A percentile compares a stretch with the other conserved stretches of the same genome.
These are phyloP conservation scores for Xestoiulus laeticollis DNA, from an alignment of 2,888 invertebrate species.

Conservation along the genomic window DNA sequence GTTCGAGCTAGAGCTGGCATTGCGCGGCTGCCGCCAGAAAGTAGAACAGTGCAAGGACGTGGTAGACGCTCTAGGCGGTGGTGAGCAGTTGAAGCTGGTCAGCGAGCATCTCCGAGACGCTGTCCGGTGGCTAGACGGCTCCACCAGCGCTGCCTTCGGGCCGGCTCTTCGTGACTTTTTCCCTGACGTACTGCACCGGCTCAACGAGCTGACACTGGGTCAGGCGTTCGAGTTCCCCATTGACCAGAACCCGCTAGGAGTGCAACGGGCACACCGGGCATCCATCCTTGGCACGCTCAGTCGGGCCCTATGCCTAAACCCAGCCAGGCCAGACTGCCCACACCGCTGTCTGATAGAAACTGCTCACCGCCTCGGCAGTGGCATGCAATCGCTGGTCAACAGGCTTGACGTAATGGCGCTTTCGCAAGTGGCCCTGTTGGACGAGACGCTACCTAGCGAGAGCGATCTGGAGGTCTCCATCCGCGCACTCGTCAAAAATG, in stretches of 20 bases:
- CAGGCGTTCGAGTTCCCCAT: neutral
- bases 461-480: neutral
- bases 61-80: neutral
- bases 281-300: neutral
- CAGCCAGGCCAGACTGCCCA: neutral
- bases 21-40: slow-evolving; percentile 24
- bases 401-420: neutral
- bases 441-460: neutral
- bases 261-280: neutral
- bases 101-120: neutral
- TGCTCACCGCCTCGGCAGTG: neutral
- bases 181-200: neutral
- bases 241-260: neutral
- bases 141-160: neutral
- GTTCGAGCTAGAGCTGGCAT: slow-evolving; percentile 14
- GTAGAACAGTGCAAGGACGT: slow-evolving; percentile 30
- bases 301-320: neutral
- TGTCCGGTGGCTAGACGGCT: neutral
- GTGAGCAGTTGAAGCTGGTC: neutral
- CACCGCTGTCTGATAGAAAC: neutral
- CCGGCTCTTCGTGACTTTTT: neutral
- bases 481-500: neutral
- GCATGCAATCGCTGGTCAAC: neutral
- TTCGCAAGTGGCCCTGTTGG: neutral
- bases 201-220: neutral